Conservation (phyloP, 2,888 invertebrate genomes). For the Epinotia demarniana region DNA sequence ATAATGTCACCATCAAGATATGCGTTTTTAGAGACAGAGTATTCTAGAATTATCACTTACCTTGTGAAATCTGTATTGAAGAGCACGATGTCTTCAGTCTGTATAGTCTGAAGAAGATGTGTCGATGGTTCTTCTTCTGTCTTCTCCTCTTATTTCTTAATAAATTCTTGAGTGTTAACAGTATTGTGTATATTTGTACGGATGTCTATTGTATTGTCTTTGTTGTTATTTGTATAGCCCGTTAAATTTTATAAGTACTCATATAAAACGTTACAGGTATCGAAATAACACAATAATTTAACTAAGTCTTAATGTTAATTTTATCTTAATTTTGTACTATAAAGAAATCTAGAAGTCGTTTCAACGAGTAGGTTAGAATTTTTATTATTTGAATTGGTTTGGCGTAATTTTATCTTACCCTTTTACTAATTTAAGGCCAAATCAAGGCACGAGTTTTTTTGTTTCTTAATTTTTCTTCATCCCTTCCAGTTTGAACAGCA, state of each 20-base stretch:
- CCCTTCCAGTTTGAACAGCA: constrained; percentile 73
- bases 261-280: constrained; percentile 82
- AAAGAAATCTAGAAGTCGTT: constrained; percentile 82
- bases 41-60: constrained; percentile 41
- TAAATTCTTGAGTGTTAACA: constrained; percentile 44
- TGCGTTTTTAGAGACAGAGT: neutral
- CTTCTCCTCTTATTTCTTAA: constrained; percentile 56
- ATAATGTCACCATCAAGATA: neutral
- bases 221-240: constrained; percentile 67
- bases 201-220: constrained; percentile 64
- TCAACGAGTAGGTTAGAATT: constrained; percentile 82
- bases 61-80: constrained; percentile 34
- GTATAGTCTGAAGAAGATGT: constrained; percentile 11
- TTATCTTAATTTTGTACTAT: constrained; percentile 83
- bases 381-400: constrained; percentile 69
- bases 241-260: constrained; percentile 72
- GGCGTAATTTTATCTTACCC: constrained; percentile 79
- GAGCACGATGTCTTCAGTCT: constrained; percentile 22
- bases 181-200: constrained; percentile 53
- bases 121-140: constrained; percentile 47
- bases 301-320: constrained; percentile 83
- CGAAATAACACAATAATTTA: constrained; percentile 80
- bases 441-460: constrained; percentile 81
- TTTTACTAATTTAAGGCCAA: constrained; percentile 85
- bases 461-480: constrained; percentile 70